Conservation (phyloP, 1,140 invertebrate genomes). For the Heterodera carotae region DNA sequence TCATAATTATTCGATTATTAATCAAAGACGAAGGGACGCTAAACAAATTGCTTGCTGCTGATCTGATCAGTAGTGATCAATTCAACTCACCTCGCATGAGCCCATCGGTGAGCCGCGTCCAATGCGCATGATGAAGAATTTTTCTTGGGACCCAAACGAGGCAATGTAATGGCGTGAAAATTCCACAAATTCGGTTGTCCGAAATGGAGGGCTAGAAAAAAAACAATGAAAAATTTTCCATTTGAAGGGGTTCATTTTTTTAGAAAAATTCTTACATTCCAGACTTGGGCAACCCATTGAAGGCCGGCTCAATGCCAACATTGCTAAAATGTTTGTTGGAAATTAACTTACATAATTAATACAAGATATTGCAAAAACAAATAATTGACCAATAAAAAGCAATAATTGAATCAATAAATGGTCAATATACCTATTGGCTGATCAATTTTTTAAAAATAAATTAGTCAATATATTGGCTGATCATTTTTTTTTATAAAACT, state of each 20-base stretch:
- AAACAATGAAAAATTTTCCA: not conserved
- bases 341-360: too few relatives aligned
- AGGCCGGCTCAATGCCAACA: constrained; percentile 37
- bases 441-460: too few relatives aligned
- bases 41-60: too few relatives aligned
- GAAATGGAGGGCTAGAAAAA: constrained; percentile 32
- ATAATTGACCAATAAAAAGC: too few relatives aligned
- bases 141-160: constrained; percentile 36
- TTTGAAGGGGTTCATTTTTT: not conserved
- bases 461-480: too few relatives aligned
- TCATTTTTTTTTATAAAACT: too few relatives aligned
- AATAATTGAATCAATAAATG: too few relatives aligned
- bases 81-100: constrained; percentile 21
- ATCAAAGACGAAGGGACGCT: too few relatives aligned
- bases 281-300: constrained; percentile 35
- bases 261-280: constrained; percentile 16
- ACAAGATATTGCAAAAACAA: too few relatives aligned
- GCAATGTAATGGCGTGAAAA: constrained; percentile 40
- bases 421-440: too few relatives aligned
- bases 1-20: too few relatives aligned
- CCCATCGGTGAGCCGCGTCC: constrained; percentile 34
- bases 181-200: constrained; percentile 32
- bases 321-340: constrained; percentile 15
- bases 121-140: constrained; percentile 41
- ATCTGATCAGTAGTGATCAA: not conserved